Conservation (phyloP, 2,797 vertebrate species). For the Phrynocephalus guinanensis region DNA sequence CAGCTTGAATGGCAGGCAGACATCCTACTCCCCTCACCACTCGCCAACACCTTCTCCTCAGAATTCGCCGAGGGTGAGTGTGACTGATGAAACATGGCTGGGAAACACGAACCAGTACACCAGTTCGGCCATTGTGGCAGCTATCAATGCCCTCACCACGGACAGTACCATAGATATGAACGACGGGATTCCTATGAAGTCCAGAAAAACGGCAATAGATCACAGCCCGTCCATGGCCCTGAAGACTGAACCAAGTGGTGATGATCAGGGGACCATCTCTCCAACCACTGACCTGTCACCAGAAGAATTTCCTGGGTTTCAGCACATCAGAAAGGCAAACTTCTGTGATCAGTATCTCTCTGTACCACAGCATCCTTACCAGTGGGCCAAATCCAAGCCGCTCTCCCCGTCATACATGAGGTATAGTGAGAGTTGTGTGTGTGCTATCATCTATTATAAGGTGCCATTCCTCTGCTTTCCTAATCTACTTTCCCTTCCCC, state of each 20-base stretch:
- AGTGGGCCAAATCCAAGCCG: conserved; percentile 93
- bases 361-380: conserved; percentile 90
- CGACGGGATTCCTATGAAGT: conserved; percentile 91
- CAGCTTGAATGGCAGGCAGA: conserved; percentile 88
- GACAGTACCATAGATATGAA: conserved; percentile 89
- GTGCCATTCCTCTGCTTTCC: conserved; percentile 25
- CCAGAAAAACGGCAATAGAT: conserved; percentile 89
- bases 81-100: conserved; percentile 92
- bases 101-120: conserved; percentile 95
- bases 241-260: conserved; percentile 89
- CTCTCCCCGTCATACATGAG: conserved; percentile 85
- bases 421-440: conserved; percentile 67
- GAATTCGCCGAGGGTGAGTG: conserved; percentile 89
- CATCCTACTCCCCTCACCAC: conserved; percentile 86
- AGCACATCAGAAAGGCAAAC: conserved; percentile 88
- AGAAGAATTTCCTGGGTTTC: conserved; percentile 84
- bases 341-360: conserved; percentile 92
- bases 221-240: conserved; percentile 84
- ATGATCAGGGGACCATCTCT: conserved; percentile 83
- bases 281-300: conserved; percentile 78
- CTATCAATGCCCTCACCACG: conserved; percentile 96
- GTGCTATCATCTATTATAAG: background rate
- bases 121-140: conserved; percentile 95
- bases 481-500: background rate
- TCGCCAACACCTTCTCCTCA: conserved; percentile 91